Base-by-base conservation (phyloP, 1,140 invertebrate genomes). In the Drosophila athabasca region DNA sequence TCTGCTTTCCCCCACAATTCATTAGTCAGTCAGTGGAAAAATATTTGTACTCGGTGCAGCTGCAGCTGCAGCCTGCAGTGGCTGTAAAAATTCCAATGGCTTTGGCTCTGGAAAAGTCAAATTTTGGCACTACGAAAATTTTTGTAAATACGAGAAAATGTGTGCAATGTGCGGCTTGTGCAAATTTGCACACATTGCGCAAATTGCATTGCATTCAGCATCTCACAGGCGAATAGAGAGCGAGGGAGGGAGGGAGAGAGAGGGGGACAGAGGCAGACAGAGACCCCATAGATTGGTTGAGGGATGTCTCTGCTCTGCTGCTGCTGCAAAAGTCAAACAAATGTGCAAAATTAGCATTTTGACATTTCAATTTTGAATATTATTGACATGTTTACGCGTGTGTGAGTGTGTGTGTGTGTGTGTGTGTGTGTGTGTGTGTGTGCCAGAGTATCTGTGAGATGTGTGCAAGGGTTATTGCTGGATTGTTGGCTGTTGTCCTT, bases 331-430 rank as follows among this genome's bases (percentile, higher is more conserved):
- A 82, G 61, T 72, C 83, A 87, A 88, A 82, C 82, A 87, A 87
- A 82, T 87, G 82, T 76, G 78, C 82, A 60, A 82, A 87, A 87
- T 88, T 87, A 87, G 82, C 83, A 87, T 87, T 87, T 88, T 76
- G 83, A 88, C 82, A 87, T 87, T 87, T 82, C 83, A 87, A 88
- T 88, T 85, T 88, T 82, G 83, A 68, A 88, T 87, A 82, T 87
- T 87, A 87, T 87, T 87, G 82, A 82, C 82, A 79, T 87, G 60
- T 67, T 87, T 82, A 78, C 70, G 61, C 48, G 22, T 48, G 11
- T 6, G 43, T 26, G 2, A 22, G 22, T 22, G 22, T 22, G n/a
- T n/a, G n/a, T 19, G 17, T 19, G 6, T 6, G 7, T 2, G 3
- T 17, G n/a, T 3, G 43, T 26, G 6, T 6, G 13, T 5, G 4